Percentiles rank a stretch among this genome's conserved stretches.
Evolutionary conservation across 2,113 vertebrate species (phyloP).

Genomic region (Cisticola juncidis): DNA sequence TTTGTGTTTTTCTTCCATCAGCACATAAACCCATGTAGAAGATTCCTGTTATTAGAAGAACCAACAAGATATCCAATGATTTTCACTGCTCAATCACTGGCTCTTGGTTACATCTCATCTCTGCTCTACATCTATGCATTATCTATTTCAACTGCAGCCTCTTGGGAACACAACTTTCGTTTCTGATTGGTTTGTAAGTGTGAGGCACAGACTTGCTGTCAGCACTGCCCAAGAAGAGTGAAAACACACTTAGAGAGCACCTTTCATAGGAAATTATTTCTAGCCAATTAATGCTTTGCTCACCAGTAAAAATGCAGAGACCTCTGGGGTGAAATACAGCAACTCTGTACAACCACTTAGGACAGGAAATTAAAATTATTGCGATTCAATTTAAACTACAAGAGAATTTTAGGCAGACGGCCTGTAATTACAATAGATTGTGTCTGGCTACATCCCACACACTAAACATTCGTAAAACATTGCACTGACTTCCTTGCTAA

Average conservation of each 20-base stretch:
- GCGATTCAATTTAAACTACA: constrained; percentile 19
- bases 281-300: background rate
- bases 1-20: background rate
- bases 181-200: background rate
- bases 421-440: constrained; percentile 32
- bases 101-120: background rate
- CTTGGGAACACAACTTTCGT: background rate
- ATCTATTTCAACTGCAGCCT: background rate
- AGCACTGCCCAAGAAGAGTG: background rate
- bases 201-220: background rate
- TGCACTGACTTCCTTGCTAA: background rate
- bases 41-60: background rate
- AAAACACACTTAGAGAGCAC: background rate
- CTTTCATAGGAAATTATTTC: background rate
- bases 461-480: background rate
- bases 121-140: background rate
- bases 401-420: constrained; percentile 27
- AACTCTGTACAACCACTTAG: background rate
- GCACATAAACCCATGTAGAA: background rate
- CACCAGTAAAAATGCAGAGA: constrained; percentile 1
- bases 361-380: constrained; percentile 47
- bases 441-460: background rate
- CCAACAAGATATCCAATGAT: background rate
- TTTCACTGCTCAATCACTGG: background rate
- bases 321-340: background rate